Base-by-base conservation (phyloP, 1,140 invertebrate genomes). In the Euglossa dilemma region DNA sequence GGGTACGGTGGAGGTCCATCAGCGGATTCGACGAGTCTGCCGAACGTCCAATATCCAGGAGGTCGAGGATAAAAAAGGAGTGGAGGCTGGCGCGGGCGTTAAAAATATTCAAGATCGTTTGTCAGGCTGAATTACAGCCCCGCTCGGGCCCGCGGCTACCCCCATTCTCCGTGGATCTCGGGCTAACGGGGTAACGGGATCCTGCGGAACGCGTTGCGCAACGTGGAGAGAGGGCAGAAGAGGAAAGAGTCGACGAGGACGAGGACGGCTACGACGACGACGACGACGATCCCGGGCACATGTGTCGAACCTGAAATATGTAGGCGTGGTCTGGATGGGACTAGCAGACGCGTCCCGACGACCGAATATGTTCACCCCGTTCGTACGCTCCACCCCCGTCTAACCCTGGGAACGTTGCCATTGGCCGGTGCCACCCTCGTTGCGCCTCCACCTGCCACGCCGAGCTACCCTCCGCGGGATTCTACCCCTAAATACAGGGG, bases 221-320 rank as follows among this genome's bases (percentile, higher is more conserved):
- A 88, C 84, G 80, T 63, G 73, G 52, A 43, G 75, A 52, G 75
- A 69, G 63, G 61, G 28, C 18, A 69, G 52, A 52, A 69, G 66
- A 56, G 50, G 71, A 80, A 72, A 63, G 57, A 67, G 79, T 64
- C 86, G 70, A 72, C 71, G 80, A 66, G 77, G 76, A 72, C 86
- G 81, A 67, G 70, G 75, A 69, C 84, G 61, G 74, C 80, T 80
- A 80, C 79, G 77, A 61, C 80, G 77, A 67, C 79, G 73, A 67
- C 79, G 88, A 86, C 87, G 82, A 89, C 85, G 85, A 87, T 89
- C 85, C 85, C 77, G 28, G 88, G 88, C 93, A 94, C 93, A 94
- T 94, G 94, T 94, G 94, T 94, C 94, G 93, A 94, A 94, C 90
- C 93, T 94, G 93, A 94, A 94, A 94, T 94, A 94, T 94, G 93